phyloP scores from a whole-genome alignment of 2,113 vertebrate genomes.

The Platysternon megacephalum region DNA sequence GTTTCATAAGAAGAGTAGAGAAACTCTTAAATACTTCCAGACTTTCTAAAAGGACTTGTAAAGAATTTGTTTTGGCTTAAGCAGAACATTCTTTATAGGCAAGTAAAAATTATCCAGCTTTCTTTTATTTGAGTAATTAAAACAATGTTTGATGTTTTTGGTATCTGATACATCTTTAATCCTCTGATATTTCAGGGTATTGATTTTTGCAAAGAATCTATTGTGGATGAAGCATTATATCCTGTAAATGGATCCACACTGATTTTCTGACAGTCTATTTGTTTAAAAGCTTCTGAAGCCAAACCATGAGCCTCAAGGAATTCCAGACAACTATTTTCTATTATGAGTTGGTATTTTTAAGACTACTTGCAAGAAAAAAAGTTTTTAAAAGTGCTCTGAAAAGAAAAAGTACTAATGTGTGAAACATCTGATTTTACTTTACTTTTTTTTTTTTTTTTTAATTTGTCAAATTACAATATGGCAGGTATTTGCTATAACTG shows the following conservation, averaged over 20 bases:
- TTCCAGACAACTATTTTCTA: slow-evolving; percentile 79
- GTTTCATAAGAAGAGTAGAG: slow-evolving; percentile 74
- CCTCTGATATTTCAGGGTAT: slow-evolving; percentile 81
- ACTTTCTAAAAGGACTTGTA: slow-evolving; percentile 81
- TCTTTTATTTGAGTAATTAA: slow-evolving; percentile 83
- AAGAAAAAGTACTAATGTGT: slow-evolving; percentile 27
- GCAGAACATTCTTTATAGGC: slow-evolving; percentile 79
- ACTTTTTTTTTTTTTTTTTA: background rate
- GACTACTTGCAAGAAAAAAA: slow-evolving; percentile 56
- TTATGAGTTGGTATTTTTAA: slow-evolving; percentile 79
- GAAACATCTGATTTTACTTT: slow-evolving; percentile 53
- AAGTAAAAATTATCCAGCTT: slow-evolving; percentile 76
- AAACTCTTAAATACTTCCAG: slow-evolving; percentile 83
- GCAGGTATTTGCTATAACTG: slow-evolving; percentile 32
- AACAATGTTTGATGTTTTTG: slow-evolving; percentile 76
- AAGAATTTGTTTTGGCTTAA: slow-evolving; percentile 85
- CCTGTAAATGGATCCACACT: slow-evolving; percentile 72
- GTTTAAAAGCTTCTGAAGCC: slow-evolving; percentile 78
- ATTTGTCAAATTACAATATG: background rate
- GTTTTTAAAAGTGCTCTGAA: slow-evolving; percentile 56
- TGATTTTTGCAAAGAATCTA: slow-evolving; percentile 78
- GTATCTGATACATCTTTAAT: slow-evolving; percentile 78
- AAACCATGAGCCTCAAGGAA: slow-evolving; percentile 82
- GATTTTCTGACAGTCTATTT: slow-evolving; percentile 81
- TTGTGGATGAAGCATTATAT: slow-evolving; percentile 71